These are phyloP conservation scores for Lutjanus campechanus DNA, from an alignment of 2,797 vertebrate species.

Conservation along the genomic window DNA sequence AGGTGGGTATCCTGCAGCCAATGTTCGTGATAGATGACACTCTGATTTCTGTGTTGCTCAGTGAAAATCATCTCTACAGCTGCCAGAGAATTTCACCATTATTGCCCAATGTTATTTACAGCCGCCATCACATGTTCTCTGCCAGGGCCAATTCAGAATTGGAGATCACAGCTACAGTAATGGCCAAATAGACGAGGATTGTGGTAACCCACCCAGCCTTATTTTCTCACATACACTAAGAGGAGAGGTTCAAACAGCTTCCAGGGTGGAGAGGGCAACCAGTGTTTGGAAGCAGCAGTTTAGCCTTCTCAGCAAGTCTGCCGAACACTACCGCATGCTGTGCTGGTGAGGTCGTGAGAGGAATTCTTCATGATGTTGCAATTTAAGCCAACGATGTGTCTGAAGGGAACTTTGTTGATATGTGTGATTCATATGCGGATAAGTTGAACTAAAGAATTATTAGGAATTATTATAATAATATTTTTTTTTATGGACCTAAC, in stretches of 20 bases:
- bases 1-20: slow-evolving; percentile 9
- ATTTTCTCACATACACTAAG: not conserved
- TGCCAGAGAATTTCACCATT: slow-evolving; percentile 9
- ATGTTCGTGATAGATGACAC: slow-evolving; percentile 7
- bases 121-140: not conserved
- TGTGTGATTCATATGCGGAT: not conserved
- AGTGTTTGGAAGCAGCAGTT: not conserved
- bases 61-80: slow-evolving; percentile 9
- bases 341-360: not conserved
- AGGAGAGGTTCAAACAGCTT: not conserved
- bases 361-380: slow-evolving; percentile 8
- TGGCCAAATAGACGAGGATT: not conserved
- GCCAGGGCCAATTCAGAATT: not conserved
- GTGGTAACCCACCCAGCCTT: not conserved
- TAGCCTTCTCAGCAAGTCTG: not conserved
- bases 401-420: too few relatives aligned
- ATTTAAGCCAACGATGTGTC: not conserved
- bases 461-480: not conserved
- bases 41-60: not conserved
- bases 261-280: not conserved
- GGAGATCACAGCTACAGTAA: not conserved
- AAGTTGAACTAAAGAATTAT: not conserved
- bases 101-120: not conserved
- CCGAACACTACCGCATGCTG: slow-evolving; percentile 2
- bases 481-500: not conserved